These are phyloP conservation scores for Oreohelix idahoensis DNA, from an alignment of 1,140 invertebrate species.

Conservation along the genomic window DNA sequence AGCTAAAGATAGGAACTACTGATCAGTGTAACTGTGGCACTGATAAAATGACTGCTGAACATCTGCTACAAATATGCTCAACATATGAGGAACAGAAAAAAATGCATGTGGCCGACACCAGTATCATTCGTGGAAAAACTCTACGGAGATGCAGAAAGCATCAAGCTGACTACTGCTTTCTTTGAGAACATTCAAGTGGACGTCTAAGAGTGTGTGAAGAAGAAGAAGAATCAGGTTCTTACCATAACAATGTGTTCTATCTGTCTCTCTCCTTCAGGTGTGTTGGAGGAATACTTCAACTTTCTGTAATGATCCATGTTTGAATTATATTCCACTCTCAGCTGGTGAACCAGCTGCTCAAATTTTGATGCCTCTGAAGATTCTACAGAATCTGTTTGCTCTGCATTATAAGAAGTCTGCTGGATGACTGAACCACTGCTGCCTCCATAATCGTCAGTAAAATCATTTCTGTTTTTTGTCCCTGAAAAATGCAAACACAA, in stretches of 20 bases:
- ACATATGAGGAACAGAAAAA: no score
- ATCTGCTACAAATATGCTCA: no score
- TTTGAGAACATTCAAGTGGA: no score
- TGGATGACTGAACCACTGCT: neutral
- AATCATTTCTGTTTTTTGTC: neutral
- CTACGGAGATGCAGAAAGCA: no score
- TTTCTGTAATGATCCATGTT: constrained; percentile 65
- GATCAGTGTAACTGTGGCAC: no score
- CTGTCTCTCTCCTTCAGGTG: constrained; percentile 64
- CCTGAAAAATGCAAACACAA: neutral
- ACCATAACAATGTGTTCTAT: constrained; percentile 69
- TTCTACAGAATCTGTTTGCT: constrained; percentile 46
- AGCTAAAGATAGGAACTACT: no score
- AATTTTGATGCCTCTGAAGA: constrained; percentile 48
- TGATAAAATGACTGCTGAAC: no score
- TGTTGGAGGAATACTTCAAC: constrained; percentile 65
- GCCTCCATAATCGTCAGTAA: neutral
- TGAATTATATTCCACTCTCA: constrained; percentile 66
- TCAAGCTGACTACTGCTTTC: no score
- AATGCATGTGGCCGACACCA: no score
- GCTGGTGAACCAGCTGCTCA: constrained; percentile 54
- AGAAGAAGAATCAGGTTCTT: no score
- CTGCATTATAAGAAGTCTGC: neutral
- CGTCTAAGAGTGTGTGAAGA: no score
- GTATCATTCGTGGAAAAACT: no score